Conservation (phyloP, 2,888 invertebrate species). For the Actias luna region DNA sequence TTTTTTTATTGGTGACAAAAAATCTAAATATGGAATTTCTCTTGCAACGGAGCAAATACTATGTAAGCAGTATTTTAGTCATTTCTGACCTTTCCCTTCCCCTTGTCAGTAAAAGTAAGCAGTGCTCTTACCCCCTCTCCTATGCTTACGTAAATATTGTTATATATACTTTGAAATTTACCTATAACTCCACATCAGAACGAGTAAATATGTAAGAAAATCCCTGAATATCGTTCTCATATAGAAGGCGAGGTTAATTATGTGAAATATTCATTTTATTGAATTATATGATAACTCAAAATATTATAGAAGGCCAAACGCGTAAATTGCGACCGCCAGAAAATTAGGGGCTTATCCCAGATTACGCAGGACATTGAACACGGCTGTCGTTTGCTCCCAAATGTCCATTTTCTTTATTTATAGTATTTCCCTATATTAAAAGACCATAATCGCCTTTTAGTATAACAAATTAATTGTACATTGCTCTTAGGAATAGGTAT, state of each 20-base stretch:
- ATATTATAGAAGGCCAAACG: conserved; percentile 36
- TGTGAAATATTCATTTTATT: conserved; percentile 14
- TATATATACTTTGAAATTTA: too few species aligned
- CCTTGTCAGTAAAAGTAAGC: too few species aligned
- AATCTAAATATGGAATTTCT: too few species aligned
- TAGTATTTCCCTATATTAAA: conserved; percentile 28
- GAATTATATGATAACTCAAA: conserved; percentile 22
- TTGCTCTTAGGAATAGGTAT: neutral
- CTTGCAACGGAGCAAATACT: too few species aligned
- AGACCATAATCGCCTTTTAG: conserved; percentile 17
- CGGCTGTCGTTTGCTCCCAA: conserved; percentile 40
- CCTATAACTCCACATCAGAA: too few species aligned
- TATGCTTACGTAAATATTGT: too few species aligned
- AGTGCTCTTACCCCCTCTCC: too few species aligned
- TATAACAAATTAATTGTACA: conserved; percentile 9
- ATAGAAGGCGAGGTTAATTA: neutral
- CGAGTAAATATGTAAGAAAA: too few species aligned
- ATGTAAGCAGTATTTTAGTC: too few species aligned
- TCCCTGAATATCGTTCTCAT: too few species aligned
- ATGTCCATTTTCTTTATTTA: conserved; percentile 37
- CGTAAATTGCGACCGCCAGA: conserved; percentile 51
- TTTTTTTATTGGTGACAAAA: too few species aligned
- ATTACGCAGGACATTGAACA: conserved; percentile 54
- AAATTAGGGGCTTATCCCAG: conserved; percentile 62
- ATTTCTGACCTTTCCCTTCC: too few species aligned